Evolutionary conservation across 2,797 vertebrate species (phyloP).

Genomic region (Alfaro cultratus): DNA sequence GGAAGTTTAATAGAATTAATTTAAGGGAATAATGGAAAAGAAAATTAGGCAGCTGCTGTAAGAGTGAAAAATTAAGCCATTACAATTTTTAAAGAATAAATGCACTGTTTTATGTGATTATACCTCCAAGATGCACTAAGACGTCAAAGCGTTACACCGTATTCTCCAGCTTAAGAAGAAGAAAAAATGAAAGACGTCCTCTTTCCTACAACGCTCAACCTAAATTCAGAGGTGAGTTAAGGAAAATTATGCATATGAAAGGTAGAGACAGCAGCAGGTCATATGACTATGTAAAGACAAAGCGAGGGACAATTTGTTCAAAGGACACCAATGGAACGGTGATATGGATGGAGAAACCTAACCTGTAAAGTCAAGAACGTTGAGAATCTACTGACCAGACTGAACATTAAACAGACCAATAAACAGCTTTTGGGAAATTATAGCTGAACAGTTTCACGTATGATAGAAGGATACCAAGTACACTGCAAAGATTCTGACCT

Average conservation of each 20-base stretch:
- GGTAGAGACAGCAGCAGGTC: conserved; percentile 13
- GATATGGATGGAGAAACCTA: conserved; percentile 14
- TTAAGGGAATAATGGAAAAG: not conserved
- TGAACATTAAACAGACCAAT: not conserved
- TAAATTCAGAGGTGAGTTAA: not conserved
- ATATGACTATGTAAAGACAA: conserved; percentile 7
- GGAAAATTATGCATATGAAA: conserved; percentile 7
- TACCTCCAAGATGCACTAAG: not conserved
- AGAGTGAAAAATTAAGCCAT: not conserved
- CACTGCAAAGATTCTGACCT: not conserved
- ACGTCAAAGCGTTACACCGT: not conserved
- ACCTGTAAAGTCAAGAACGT: conserved; percentile 42
- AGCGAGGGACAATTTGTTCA: not conserved
- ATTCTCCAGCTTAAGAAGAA: not conserved
- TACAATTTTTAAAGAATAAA: conserved; percentile 1
- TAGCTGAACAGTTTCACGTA: conserved; percentile 1
- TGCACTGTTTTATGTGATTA: not conserved
- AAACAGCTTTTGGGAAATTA: not conserved
- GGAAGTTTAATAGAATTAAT: not conserved
- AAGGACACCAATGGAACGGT: conserved; percentile 11
- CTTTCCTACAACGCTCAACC: conserved; percentile 4
- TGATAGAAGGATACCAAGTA: conserved; percentile 9
- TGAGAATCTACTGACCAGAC: not conserved
- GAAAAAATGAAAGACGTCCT: conserved; percentile 29
- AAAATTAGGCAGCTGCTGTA: not conserved